These are phyloP conservation scores for Ochotona princeps DNA, from an alignment of 2,113 vertebrate species.

Conservation along the genomic window DNA sequence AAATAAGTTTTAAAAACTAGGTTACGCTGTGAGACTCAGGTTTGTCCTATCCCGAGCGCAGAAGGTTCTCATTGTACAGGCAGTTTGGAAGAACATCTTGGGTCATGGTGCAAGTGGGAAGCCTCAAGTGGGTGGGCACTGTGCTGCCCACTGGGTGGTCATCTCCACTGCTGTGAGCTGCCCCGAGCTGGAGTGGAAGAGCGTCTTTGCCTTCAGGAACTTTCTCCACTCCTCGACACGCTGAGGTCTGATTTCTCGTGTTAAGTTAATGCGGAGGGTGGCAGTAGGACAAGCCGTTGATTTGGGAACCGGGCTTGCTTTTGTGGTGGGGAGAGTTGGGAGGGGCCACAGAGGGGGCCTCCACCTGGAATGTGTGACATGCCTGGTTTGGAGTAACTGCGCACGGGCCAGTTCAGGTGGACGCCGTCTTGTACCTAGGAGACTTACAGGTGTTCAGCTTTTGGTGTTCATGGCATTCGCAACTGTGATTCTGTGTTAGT, in stretches of 20 bases:
- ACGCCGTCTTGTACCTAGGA: rapidly evolving
- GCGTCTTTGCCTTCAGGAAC: not conserved
- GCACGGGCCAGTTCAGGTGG: rapidly evolving
- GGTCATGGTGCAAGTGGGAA: not conserved
- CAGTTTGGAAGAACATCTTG: not conserved
- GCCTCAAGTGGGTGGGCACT: rapidly evolving
- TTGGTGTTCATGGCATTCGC: rapidly evolving
- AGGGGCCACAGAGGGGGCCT: rapidly evolving
- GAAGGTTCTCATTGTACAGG: not conserved
- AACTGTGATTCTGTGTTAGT: not conserved
- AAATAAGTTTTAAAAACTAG: not conserved
- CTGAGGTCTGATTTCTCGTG: not conserved
- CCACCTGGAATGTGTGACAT: rapidly evolving
- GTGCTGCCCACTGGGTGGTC: not conserved
- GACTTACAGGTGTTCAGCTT: not conserved
- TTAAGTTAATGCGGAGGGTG: not conserved
- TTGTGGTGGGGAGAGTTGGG: not conserved
- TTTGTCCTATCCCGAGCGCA: not conserved
- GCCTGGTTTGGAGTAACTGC: not conserved
- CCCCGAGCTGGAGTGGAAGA: not conserved
- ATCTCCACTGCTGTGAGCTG: not conserved
- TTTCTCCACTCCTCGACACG: not conserved
- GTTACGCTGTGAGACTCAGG: not conserved
- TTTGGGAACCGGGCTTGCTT: not conserved
- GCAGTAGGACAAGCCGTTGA: not conserved